Conservation (phyloP, 1,140 invertebrate species). For the Rhopalosiphum maidis region DNA sequence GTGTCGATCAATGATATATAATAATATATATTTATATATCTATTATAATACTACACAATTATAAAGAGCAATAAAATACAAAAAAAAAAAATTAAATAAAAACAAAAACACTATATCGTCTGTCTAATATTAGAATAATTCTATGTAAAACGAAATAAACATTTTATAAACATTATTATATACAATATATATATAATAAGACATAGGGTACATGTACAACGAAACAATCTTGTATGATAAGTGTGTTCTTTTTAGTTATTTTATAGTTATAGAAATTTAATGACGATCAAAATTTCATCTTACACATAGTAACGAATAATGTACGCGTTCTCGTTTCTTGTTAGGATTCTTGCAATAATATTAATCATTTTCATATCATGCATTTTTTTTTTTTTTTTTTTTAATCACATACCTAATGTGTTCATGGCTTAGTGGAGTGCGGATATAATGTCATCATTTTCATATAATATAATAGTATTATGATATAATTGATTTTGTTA, state of each 20-base stretch:
- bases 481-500: neutral
- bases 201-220: constrained; percentile 23
- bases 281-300: constrained; percentile 33
- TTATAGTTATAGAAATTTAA: neutral
- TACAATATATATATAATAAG: neutral
- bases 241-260: neutral
- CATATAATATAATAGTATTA: neutral
- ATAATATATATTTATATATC: too few species aligned
- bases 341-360: constrained; percentile 36
- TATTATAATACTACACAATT: constrained; percentile 1
- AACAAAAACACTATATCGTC: neutral
- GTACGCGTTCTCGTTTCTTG: neutral
- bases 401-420: constrained; percentile 54
- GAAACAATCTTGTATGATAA: constrained; percentile 26
- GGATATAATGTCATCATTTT: neutral
- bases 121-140: neutral
- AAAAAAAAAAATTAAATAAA: neutral
- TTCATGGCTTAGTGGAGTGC: constrained; percentile 44
- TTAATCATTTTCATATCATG: constrained; percentile 55
- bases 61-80: constrained; percentile 18
- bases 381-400: neutral
- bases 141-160: neutral
- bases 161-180: neutral
- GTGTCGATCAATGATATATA: neutral
- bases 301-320: constrained; percentile 19